These are phyloP conservation scores for Colistium nudipinnis DNA, from an alignment of 2,113 vertebrate genomes.

Conservation along the genomic window DNA sequence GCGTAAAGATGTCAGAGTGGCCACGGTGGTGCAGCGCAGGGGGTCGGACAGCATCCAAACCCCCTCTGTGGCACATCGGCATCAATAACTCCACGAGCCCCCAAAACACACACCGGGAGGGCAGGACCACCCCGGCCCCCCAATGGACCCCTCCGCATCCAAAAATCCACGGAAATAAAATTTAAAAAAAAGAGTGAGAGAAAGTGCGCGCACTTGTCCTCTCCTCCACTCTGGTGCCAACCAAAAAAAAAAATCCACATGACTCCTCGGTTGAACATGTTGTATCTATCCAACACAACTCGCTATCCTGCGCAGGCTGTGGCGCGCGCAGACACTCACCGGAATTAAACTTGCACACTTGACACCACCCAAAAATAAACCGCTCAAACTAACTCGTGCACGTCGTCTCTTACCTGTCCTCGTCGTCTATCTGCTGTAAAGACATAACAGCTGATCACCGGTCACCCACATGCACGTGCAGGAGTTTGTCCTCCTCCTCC, in stretches of 20 bases:
- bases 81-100: no score
- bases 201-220: conserved; percentile 29
- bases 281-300: neutral
- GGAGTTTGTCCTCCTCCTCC: conserved; percentile 52
- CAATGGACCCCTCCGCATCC: conserved; percentile 13
- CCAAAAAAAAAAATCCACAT: conserved; percentile 21
- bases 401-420: conserved; percentile 71
- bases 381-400: no score
- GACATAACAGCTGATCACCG: conserved; percentile 3
- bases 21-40: conserved; percentile 51
- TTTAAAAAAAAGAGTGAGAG: neutral
- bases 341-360: conserved; percentile 1
- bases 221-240: neutral
- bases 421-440: no score
- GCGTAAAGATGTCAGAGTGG: conserved; percentile 66
- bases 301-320: neutral
- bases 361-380: no score
- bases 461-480: neutral
- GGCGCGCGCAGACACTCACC: conserved; percentile 29
- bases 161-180: no score
- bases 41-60: conserved; percentile 54
- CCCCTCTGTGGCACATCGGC: no score
- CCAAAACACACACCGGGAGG: no score
- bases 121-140: no score
- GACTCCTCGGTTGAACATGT: neutral